Evolutionary conservation across 2,888 invertebrate species (phyloP), one percentile per base, ranked within the genome.

Genomic region (Tenthredo notha): DNA sequence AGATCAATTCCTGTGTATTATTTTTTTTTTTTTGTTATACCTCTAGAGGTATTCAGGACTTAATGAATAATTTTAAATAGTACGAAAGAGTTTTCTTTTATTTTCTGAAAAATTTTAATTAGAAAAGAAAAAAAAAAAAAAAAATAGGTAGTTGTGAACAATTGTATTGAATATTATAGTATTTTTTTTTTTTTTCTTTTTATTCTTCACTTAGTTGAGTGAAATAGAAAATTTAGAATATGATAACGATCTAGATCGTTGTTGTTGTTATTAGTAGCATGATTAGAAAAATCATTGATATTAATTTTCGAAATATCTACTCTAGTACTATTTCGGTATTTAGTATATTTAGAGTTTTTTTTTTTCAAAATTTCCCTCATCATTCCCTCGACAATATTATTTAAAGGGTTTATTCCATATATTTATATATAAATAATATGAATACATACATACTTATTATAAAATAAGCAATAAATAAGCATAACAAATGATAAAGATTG

Each of bases 381-480:
- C 61, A 25, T 61, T 61, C 12, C 25, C 25, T 61, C 25, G 61
- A 61, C 61, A 61, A 61, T 61, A 61, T 61, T 61, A 61, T 25
- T 54, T 7, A n/a, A 54, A 54, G 54, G 54, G 7, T 54, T 54
- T n/a, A 54, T 54, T 7, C 18, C 37, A 37, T 7, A 37, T 37
- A 37, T 37, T 37, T 37, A 37, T 37, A 37, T 37, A 37, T 37
- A 37, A 7, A 7, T 37, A 37, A n/a, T 50, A 61, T 12, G 21
- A 61, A 25, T 21, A 61, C 61, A 61, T 25, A 61, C 12, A 61
- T 61, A 61, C 61, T 25, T 21, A 61, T 61, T 61, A 61, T 21
- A 21, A 61, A 25, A 25, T 61, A 61, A 61, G 61, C 61, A 61
- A 61, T 61, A 61, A 61, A 61, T 54, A 54, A 25, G 61, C 61